Evolutionary conservation across 2,888 invertebrate genomes (phyloP), one percentile per base, ranked within the genome.

Genomic region (Sycophila texana): DNA sequence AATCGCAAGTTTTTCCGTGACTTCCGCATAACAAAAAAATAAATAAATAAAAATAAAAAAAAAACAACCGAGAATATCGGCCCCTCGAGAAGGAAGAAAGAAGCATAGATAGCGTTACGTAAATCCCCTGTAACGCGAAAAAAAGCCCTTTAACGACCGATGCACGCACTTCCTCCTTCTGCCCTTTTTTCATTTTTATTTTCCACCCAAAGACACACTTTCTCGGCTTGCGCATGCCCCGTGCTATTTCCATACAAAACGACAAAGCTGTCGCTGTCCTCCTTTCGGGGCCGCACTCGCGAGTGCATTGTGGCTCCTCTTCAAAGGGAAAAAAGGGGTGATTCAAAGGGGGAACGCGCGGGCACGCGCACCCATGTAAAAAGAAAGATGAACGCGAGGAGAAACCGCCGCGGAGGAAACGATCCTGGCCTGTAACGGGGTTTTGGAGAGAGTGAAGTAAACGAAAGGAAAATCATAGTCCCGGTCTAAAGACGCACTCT

Each of bases 201-300:
- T 76, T 73, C 75, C 63, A 73, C 67, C 63, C 53, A 73, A 80
- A 76, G 80, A 68, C 76, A 73, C 76, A 65, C 80, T 80, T 80
- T 74, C 79, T 72, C 63, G 47, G 18, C 39, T 60, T 51, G 30
- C 51, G 67, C 65, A 22, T 55, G 51, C 18, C 70, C 63, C 47
- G 16, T 68, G 26, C 22, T 58, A 75, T 74, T 80, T 78, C 55
- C 74, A 60, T 57, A 47, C 74, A 76, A 73, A 65, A 39, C 60
- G 67, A 57, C 55, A 51, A 51, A 20, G 30, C 58, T 26, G 16
- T 4, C 10, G 26, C 53, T 30, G 67, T 67, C 60, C 67, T 58
- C 51, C 67, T 74, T 66, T 58, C 22, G 20, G 57, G 39, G 39
- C 39, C 7, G 39, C 39, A 20, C 26, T 14, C 22, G 20, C 57